Conservation (phyloP, 1,140 invertebrate species). For the Drosophila melanica region DNA sequence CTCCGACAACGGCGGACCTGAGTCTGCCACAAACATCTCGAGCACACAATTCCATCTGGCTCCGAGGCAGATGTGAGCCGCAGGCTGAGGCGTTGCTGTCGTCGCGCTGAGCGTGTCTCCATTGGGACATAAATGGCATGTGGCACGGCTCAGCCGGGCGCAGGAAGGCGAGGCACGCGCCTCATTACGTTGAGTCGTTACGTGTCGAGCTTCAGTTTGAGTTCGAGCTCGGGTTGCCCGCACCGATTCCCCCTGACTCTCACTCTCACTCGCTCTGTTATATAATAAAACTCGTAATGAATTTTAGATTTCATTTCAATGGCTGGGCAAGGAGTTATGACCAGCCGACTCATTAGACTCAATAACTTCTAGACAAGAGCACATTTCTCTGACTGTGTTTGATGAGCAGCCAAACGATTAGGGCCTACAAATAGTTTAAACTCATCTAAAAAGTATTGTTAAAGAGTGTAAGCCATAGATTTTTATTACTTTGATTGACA, state of each 20-base stretch:
- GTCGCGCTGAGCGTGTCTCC: slow-evolving; percentile 74
- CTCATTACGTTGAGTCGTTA: slow-evolving; percentile 67
- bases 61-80: not conserved
- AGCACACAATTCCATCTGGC: not conserved
- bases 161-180: slow-evolving; percentile 60
- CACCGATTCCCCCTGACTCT: too few relatives aligned
- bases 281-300: slow-evolving; percentile 73
- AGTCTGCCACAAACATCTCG: too few relatives aligned
- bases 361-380: slow-evolving; percentile 23
- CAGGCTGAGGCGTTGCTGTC: slow-evolving; percentile 61
- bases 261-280: slow-evolving; percentile 24
- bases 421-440: slow-evolving; percentile 62
- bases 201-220: slow-evolving; percentile 46
- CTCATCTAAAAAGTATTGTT: not conserved
- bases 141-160: slow-evolving; percentile 39
- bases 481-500: slow-evolving; percentile 4
- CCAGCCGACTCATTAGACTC: slow-evolving; percentile 35
- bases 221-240: not conserved
- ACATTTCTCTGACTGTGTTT: slow-evolving; percentile 30
- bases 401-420: slow-evolving; percentile 58
- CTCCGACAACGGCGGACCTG: slow-evolving; percentile 6
- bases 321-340: slow-evolving; percentile 59
- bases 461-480: too few relatives aligned
- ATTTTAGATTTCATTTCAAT: slow-evolving; percentile 76
- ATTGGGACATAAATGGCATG: slow-evolving; percentile 79